These are phyloP conservation scores for Drosophila murphyi DNA, from an alignment of 1,140 invertebrate species.

Conservation along the genomic window DNA sequence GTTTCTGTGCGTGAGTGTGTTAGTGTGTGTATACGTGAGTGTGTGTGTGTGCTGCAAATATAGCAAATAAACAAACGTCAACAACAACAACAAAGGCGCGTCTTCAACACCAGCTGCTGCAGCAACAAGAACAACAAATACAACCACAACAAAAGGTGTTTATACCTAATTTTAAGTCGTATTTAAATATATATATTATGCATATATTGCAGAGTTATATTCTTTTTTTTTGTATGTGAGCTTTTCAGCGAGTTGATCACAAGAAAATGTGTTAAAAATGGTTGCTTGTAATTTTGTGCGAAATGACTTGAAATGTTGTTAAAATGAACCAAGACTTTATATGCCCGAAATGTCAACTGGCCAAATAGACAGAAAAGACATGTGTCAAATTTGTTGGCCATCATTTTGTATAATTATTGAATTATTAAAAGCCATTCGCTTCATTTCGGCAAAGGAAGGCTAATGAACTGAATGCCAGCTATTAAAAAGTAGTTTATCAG, in stretches of 20 bases:
- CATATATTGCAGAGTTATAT: neutral
- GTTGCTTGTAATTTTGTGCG: neutral
- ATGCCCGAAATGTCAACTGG: no score
- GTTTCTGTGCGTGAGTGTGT: neutral
- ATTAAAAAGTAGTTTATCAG: slow-evolving; percentile 44
- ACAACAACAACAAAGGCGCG: neutral
- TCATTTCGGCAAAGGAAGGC: slow-evolving; percentile 1
- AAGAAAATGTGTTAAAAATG: neutral
- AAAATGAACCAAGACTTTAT: no score
- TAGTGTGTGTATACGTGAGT: neutral
- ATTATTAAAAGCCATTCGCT: neutral
- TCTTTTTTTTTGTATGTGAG: slow-evolving; percentile 4
- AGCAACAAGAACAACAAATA: neutral
- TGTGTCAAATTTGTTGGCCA: neutral
- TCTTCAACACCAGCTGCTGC: neutral
- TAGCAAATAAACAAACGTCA: neutral
- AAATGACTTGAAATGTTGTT: neutral
- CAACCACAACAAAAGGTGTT: slow-evolving; percentile 30
- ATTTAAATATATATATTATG: neutral
- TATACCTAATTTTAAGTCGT: slow-evolving; percentile 16
- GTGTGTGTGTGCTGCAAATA: neutral
- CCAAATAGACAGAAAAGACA: no score
- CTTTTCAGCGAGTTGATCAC: slow-evolving; percentile 6
- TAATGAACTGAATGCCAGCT: slow-evolving; percentile 31
- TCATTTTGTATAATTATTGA: neutral